Evolutionary conservation across 2,113 vertebrate genomes (phyloP).

Genomic region (Petromus typicus): DNA sequence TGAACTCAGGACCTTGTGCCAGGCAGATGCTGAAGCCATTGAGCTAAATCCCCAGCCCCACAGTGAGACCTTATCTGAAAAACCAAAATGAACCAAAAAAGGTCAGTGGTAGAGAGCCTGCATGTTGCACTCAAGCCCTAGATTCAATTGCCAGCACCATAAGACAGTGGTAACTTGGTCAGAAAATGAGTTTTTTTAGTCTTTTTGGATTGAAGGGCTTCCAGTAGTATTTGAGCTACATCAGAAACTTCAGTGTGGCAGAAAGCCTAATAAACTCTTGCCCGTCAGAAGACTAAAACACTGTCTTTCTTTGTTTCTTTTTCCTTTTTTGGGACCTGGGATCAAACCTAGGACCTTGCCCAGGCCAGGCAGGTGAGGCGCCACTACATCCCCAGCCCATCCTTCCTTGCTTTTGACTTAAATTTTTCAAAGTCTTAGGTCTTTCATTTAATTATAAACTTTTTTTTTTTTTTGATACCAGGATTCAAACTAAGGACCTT

Average conservation of each 20-base stretch:
- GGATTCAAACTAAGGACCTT: no score
- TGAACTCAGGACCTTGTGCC: no score
- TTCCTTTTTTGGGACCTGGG: no score
- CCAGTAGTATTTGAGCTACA: neutral
- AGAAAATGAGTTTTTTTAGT: neutral
- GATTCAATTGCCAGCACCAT: neutral
- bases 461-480: no score
- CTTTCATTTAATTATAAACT: constrained; percentile 57
- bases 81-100: no score
- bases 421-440: constrained; percentile 30
- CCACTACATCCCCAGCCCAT: no score
- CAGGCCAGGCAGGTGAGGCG: no score
- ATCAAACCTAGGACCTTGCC: no score
- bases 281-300: constrained; percentile 31
- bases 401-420: no score
- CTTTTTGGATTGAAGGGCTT: constrained; percentile 23
- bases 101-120: neutral
- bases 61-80: no score
- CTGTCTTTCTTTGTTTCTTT: constrained; percentile 54
- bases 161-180: neutral
- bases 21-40: no score
- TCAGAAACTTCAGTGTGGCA: constrained; percentile 49
- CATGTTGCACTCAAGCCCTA: neutral
- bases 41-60: no score
- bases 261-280: constrained; percentile 37